phyloP scores from a whole-genome alignment of 2,113 vertebrate species.

The Chlorodrepanis virens region DNA sequence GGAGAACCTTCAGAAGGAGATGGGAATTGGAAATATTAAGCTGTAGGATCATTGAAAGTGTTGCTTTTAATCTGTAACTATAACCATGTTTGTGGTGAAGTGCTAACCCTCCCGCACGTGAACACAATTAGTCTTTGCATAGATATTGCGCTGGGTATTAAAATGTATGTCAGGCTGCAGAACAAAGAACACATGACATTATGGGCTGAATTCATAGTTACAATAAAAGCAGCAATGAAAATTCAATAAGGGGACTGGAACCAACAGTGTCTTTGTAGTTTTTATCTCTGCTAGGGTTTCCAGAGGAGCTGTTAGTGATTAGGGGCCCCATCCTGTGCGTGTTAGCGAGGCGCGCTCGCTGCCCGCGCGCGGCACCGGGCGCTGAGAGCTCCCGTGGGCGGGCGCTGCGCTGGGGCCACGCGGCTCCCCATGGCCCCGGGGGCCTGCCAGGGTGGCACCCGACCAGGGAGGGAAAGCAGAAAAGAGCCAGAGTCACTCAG shows the following conservation, averaged over 20 bases:
- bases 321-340: slow-evolving; percentile 15
- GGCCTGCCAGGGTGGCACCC: neutral
- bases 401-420: accelerated
- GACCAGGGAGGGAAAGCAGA: neutral
- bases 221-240: slow-evolving; percentile 65
- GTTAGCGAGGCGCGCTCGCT: accelerated
- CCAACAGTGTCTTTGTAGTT: slow-evolving; percentile 54
- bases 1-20: slow-evolving; percentile 11
- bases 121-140: slow-evolving; percentile 12
- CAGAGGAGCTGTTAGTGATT: slow-evolving; percentile 60
- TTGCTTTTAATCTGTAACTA: slow-evolving; percentile 52
- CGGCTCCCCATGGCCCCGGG: neutral
- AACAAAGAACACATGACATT: slow-evolving; percentile 59
- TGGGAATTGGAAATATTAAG: slow-evolving; percentile 25
- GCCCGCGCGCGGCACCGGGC: neutral
- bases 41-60: neutral
- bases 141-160: slow-evolving; percentile 29
- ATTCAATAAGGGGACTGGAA: slow-evolving; percentile 61
- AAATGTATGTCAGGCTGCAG: slow-evolving; percentile 50
- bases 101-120: slow-evolving; percentile 44
- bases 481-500: neutral
- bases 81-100: slow-evolving; percentile 50
- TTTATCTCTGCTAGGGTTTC: slow-evolving; percentile 59
- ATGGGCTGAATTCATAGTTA: slow-evolving; percentile 44
- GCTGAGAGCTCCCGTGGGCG: neutral